Base-by-base conservation (phyloP, 2,113 vertebrate species). In the Forbesichthys agassizii region DNA sequence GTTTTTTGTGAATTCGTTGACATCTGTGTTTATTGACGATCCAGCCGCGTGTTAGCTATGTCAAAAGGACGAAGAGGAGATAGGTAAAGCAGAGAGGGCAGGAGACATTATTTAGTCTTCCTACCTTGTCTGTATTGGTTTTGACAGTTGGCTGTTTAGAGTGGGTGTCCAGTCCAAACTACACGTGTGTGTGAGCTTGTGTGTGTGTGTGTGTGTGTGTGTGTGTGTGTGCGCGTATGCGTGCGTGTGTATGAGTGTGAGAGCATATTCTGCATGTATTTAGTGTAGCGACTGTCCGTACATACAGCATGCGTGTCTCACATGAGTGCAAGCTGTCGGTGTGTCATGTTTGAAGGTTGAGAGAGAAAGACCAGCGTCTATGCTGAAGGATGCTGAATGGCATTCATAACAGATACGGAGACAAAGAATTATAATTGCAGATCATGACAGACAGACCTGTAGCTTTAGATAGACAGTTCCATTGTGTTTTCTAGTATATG, bases 391-490 rank as follows among this genome's bases (percentile, higher is more conserved):
- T 61, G 55, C 74, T 68, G 68, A 48, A 76, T 36, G n/a, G 55
- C 47, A 55, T 55, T 86, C 69, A 62, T 67, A 68, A 56, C 27
- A 58, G 60, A 69, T 69, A 73, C 68, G 70, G 77, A 61, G 79
- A 83, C 77, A 67, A 12, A 64, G 11, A 56, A 69, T 76, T 55
- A 11, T 47, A 14, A 12, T 33, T 1, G 11, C 9, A 27, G 58
- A 60, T 27, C 4, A 27, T 20, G 55, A 57, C 20, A 11, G 14
- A n/a, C 52, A 54, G 55, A 57, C 55, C 10, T 10, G 16, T 57
- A 57, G 55, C 58, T 49, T 48, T 51, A 33, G 48, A 51, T 11
- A 62, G 61, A 62, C 61, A n/a, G 16, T 20, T 54, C 13, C 52
- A 7, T 54, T 54, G 13, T 54, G 13, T 13, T 7, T 7, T 54